Conservation (phyloP, 2,113 vertebrate species). For the Ameiurus melas region DNA sequence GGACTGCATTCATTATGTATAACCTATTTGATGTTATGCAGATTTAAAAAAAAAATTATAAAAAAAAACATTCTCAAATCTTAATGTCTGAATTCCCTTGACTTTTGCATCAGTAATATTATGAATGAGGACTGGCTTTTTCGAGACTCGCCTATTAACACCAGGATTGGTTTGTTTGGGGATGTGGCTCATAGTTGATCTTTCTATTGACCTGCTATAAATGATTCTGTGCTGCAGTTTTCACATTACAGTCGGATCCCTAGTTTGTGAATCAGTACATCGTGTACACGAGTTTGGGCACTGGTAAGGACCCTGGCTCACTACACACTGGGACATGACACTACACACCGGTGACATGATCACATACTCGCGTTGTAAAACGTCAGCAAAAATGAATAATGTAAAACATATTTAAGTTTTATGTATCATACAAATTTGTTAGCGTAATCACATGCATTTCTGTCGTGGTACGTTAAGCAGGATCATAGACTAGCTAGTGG, state of each 20-base stretch:
- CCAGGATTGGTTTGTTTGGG: not conserved
- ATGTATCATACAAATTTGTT: too few relatives aligned
- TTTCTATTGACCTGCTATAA: not conserved
- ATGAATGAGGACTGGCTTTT: not conserved
- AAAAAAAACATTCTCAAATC: not conserved
- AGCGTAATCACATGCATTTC: too few relatives aligned
- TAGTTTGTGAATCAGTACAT: too few relatives aligned
- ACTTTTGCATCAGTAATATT: not conserved
- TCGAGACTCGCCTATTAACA: not conserved
- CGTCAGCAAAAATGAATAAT: too few relatives aligned
- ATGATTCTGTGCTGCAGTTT: not conserved
- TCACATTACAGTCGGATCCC: not conserved
- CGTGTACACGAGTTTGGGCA: too few relatives aligned
- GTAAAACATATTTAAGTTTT: too few relatives aligned
- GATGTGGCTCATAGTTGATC: not conserved
- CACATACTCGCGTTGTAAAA: too few relatives aligned
- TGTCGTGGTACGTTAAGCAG: too few relatives aligned
- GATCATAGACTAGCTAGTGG: too few relatives aligned
- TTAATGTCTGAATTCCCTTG: constrained; percentile 5
- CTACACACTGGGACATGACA: too few relatives aligned
- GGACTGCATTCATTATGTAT: constrained; percentile 43
- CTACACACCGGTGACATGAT: too few relatives aligned
- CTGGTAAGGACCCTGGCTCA: too few relatives aligned
- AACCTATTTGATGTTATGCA: constrained; percentile 33
- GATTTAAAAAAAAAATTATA: not conserved